Evolutionary conservation across 2,797 vertebrate genomes (phyloP).

Genomic region (Catostomus latipinnis): DNA sequence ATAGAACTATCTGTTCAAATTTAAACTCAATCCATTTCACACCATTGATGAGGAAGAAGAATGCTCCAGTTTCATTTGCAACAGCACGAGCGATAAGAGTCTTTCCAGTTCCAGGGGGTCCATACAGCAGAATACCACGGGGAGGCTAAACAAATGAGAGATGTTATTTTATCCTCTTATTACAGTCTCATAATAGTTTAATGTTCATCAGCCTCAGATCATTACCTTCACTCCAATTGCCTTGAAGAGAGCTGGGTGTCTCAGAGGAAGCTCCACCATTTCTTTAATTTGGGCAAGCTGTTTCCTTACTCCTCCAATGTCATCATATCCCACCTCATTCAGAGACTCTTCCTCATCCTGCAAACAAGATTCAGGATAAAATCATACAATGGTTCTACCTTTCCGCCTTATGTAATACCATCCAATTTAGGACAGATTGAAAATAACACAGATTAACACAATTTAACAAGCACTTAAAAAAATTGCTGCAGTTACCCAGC

Average conservation of each 20-base stretch:
- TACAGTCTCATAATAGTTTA: neutral
- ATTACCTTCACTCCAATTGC: slow-evolving; percentile 98
- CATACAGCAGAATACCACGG: slow-evolving; percentile 95
- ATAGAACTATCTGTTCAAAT: too few relatives aligned
- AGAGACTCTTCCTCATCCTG: slow-evolving; percentile 98
- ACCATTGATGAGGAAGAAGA: slow-evolving; percentile 99
- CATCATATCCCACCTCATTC: slow-evolving; percentile 98
- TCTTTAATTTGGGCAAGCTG: slow-evolving; percentile 99
- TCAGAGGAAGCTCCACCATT: slow-evolving; percentile 96
- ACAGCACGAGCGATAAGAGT: slow-evolving; percentile 98
- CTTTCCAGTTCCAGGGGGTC: slow-evolving; percentile 98
- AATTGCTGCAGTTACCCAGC: too few relatives aligned
- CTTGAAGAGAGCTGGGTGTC: slow-evolving; percentile 97
- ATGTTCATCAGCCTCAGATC: neutral
- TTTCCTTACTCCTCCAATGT: slow-evolving; percentile 97
- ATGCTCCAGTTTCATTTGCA: slow-evolving; percentile 97
- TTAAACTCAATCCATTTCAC: slow-evolving; percentile 36
- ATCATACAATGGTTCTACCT: neutral
- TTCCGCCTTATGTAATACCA: neutral
- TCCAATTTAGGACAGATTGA: neutral
- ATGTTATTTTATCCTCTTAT: neutral
- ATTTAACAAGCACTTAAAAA: too few relatives aligned
- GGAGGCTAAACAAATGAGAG: slow-evolving; percentile 82
- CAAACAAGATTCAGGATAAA: slow-evolving; percentile 4
- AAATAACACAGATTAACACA: neutral